Evolutionary conservation across 1,140 invertebrate genomes (phyloP), one percentile per base, ranked within the genome.

Genomic region (Drosophila melanica): DNA sequence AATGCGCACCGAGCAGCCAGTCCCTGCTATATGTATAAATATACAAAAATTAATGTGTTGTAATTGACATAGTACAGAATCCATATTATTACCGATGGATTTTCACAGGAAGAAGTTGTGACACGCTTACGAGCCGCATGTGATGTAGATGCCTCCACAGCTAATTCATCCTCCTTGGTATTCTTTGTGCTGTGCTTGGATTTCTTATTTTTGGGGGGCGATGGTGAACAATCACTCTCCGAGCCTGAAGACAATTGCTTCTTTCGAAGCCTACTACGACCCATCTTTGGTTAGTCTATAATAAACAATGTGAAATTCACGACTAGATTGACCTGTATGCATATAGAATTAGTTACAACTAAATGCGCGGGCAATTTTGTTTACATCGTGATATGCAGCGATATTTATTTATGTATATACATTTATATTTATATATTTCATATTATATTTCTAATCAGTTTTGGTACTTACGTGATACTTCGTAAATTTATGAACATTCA

Each of bases 321-420:
- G 8, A 16, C 27, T 27, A 42, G 2, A 33, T 8, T 14, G 4
- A 2, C 10, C 14, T 53, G 30, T 23, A 41, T 55, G 16, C 35
- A 41, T 3, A 18, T 18, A 11, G 6, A 9, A 35, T 10, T 11
- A 2, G 1, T 2, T 35, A 9, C 16, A 11, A 39, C 3, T 48
- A 68, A 53, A 53, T 62, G 66, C 57, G 66, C 66, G 66, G 57
- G 57, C 16, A 42, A n/a, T 53, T 62, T 35, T 53, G 55, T 60
- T 50, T 42, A 42, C 23, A n/a, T 16, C 16, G 8, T 44, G 12
- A 3, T 14, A 10, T 7, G 1, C 9, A 0, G 27, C 6, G 27
- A 27, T 10, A 27, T 55, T 42, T 9, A 18, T 18, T 23, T 23
- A 20, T 11, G 8, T 20, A 0, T n/a, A 48, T 11, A 10, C 0